These are phyloP conservation scores for Silurus lanzhouensis DNA, from an alignment of 2,797 vertebrate genomes.

Conservation along the genomic window DNA sequence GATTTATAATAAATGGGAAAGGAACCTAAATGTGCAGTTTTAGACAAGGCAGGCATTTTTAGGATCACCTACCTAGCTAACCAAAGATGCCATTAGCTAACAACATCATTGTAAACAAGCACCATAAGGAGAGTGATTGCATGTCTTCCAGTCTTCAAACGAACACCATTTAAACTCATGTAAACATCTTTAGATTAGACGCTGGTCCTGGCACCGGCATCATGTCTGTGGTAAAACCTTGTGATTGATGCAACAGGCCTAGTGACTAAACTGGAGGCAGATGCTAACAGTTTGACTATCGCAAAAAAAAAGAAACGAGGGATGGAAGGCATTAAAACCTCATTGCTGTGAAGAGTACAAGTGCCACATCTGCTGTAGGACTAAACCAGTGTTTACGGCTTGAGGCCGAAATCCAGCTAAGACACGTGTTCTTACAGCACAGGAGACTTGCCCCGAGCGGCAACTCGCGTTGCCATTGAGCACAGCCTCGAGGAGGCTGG, in stretches of 20 bases:
- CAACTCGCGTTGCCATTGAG: conserved; percentile 60
- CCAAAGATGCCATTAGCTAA: not conserved
- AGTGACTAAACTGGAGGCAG: conserved; percentile 10
- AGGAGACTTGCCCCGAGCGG: conserved; percentile 34
- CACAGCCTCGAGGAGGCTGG: conserved; percentile 63
- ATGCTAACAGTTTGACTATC: conserved; percentile 26
- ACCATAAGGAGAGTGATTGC: conserved; percentile 15
- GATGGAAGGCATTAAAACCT: conserved; percentile 25
- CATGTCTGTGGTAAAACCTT: conserved; percentile 29
- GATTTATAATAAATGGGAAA: not conserved
- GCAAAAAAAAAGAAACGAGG: conserved; percentile 13
- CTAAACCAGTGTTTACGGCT: conserved; percentile 27
- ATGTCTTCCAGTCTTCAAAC: not conserved
- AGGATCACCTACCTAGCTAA: not conserved
- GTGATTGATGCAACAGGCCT: conserved; percentile 20
- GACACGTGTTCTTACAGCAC: conserved; percentile 42
- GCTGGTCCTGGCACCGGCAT: conserved; percentile 14
- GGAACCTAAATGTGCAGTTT: not conserved
- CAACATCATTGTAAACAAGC: not conserved
- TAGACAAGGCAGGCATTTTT: not conserved
- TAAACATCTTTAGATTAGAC: conserved; percentile 32
- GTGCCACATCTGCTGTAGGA: conserved; percentile 48
- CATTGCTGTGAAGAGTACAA: conserved; percentile 38
- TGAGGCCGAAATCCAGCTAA: conserved; percentile 29
- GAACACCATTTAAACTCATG: not conserved